Percentiles rank a stretch among this genome's conserved stretches.
These are phyloP conservation scores for Perodicticus potto DNA, from an alignment of 2,797 vertebrate species.

Conservation along the genomic window DNA sequence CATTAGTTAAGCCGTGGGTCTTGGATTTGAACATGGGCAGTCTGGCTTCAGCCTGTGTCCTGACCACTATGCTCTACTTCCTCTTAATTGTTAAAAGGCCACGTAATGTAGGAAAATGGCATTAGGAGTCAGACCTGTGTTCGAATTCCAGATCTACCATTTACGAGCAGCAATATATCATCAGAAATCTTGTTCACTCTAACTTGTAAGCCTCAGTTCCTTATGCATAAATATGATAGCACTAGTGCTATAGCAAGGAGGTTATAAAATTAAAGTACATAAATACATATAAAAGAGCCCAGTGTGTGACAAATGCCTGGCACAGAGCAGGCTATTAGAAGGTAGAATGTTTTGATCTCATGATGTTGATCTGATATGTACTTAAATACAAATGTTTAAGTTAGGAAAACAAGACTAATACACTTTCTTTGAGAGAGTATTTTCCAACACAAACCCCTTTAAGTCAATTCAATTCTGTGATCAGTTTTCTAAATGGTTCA, in stretches of 20 bases:
- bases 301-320: neutral
- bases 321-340: neutral
- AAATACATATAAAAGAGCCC: neutral
- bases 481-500: slow-evolving; percentile 31
- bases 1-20: neutral
- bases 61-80: neutral
- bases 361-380: neutral
- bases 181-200: neutral
- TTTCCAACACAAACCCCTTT: neutral
- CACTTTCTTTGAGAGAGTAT: neutral
- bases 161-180: neutral
- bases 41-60: neutral
- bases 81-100: neutral
- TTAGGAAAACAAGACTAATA: neutral
- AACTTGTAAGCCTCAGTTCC: neutral
- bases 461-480: slow-evolving; percentile 3
- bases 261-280: neutral
- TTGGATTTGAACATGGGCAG: neutral
- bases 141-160: neutral
- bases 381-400: neutral
- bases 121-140: neutral
- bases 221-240: neutral
- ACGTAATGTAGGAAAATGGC: neutral
- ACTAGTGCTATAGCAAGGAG: neutral
- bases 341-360: neutral